A percentile compares a stretch with the other conserved stretches of the same genome.
Evolutionary conservation across 2,797 vertebrate genomes (phyloP).

Genomic region (Austrolebias charrua): DNA sequence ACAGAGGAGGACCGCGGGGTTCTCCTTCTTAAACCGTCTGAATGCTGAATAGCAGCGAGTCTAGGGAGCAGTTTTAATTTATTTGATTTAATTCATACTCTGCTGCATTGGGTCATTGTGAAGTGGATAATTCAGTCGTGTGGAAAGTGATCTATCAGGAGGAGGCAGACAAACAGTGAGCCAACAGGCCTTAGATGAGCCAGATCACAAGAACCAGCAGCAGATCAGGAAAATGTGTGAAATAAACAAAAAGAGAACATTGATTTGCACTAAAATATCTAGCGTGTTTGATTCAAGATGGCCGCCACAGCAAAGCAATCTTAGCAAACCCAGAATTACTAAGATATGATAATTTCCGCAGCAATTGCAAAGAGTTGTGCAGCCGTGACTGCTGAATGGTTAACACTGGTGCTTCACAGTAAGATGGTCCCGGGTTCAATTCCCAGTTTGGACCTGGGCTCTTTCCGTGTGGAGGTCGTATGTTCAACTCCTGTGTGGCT

Average conservation of each 20-base stretch:
- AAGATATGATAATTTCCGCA: too few species aligned
- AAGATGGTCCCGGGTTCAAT: too few species aligned
- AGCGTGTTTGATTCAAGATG: constrained; percentile 2
- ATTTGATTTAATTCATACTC: constrained; percentile 67
- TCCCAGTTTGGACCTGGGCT: too few species aligned
- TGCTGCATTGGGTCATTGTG: constrained; percentile 67
- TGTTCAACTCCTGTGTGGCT: too few species aligned
- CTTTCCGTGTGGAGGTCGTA: too few species aligned
- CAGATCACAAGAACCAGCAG: constrained; percentile 51
- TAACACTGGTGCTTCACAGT: too few species aligned
- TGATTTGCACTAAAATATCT: constrained; percentile 19
- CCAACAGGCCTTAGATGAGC: constrained; percentile 36
- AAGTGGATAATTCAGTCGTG: constrained; percentile 66
- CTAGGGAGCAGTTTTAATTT: constrained; percentile 38
- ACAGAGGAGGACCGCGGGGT: constrained; percentile 1
- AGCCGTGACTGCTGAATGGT: too few species aligned
- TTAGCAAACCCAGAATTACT: too few species aligned
- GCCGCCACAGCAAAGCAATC: too few species aligned
- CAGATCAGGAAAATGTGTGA: constrained; percentile 12
- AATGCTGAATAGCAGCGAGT: constrained; percentile 65
- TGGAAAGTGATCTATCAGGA: constrained; percentile 74
- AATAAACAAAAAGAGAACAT: constrained; percentile 13
- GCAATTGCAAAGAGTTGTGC: too few species aligned
- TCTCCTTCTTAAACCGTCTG: constrained; percentile 62
- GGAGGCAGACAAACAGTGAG: constrained; percentile 60